Evolutionary conservation across 2,113 vertebrate genomes (phyloP), one percentile per base, ranked within the genome.

Genomic region (Strix aluco): DNA sequence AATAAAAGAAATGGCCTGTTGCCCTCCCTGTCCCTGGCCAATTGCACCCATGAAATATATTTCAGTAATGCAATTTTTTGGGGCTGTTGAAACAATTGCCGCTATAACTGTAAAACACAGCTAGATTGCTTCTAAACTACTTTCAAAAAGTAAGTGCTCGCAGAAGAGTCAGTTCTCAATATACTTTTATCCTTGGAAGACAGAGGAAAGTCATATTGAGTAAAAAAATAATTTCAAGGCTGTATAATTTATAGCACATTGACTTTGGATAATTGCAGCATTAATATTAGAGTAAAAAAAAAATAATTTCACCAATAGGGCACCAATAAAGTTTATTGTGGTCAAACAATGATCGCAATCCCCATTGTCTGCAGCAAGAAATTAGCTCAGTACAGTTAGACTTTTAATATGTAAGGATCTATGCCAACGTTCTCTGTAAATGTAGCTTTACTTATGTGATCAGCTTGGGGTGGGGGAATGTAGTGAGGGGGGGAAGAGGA

Each of bases 41-140:
- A 98, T 98, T 98, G 98, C 98, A 98, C 98, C 98, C 98, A 98
- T 98, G 98, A 98, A 98, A 98, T 98, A 98, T 98, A 98, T 98
- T 99, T 98, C 98, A 98, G 98, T 98, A 98, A 98, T 98, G 98
- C 98, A 98, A 98, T 98, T 98, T 98, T 98, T 97, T 59, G 97
- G 97, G 97, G 97, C 97, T 98, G 98, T 98, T 98, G 98, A 98
- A 98, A 98, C 98, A 98, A 98, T 98, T 98, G 98, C 96, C 5
- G 95, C 97, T 98, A 97, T 98, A 98, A 97, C 98, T 98, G 97
- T 98, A 98, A 98, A 98, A 98, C 98, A 98, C 78, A 97, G 97
- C 97, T 96, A 98, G 98, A 98, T 98, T 98, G 98, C 98, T 98
- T 98, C 98, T 97, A 97, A 98, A 98, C 98, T 98, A 98, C 98